Evolutionary conservation across 53 echinoderm and acorn worm species (phyloP), one percentile per base, ranked within the genome.

Genomic region (Holothuria leucospilota): DNA sequence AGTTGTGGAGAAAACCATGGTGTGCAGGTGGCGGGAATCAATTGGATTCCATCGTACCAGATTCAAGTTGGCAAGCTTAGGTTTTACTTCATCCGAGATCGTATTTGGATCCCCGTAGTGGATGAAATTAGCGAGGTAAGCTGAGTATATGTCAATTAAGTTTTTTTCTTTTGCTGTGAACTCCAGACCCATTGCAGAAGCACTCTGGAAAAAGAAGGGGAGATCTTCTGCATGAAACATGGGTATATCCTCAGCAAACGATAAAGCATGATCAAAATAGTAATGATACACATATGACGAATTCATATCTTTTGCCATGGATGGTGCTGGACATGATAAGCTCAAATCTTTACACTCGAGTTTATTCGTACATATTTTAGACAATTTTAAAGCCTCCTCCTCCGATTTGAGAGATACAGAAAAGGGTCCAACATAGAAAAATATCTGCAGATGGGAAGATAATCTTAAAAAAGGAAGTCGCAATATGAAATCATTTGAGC

Each of bases 101-200:
- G 5, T 26, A 60, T 81, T 62, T 29, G 82, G 82, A 81, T 85
- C 74, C 1, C 86, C 86, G 9, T 51, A 21, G 52, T 56, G 86
- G 27, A 71, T 16, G 34, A 85, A 85, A 74, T 59, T 85, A 23
- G 74, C 59, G 15, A 70, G 46, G 20, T 59, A 74, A 21, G 49
- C 20, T 34, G 34, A 53, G 73, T 39, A 27, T 21, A 26, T 85
- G 12, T 73, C 52, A n/a, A 58, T 4, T 29, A 85, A 26, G 21
- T 20, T 26, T 12, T 41, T 56, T 29, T 85, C 86, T 4, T 46
- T 7, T 15, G 29, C 8, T 46, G 46, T 46, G 11, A 46, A 46
- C 11, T 40, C 39, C 68, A 13, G 66, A 46, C 21, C 20, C 21
- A 3, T 64, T 39, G 27, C 25, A 8, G 20, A 25, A 72, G 59